Evolutionary conservation across 2,113 vertebrate species (phyloP).

Genomic region (Serinus canaria): DNA sequence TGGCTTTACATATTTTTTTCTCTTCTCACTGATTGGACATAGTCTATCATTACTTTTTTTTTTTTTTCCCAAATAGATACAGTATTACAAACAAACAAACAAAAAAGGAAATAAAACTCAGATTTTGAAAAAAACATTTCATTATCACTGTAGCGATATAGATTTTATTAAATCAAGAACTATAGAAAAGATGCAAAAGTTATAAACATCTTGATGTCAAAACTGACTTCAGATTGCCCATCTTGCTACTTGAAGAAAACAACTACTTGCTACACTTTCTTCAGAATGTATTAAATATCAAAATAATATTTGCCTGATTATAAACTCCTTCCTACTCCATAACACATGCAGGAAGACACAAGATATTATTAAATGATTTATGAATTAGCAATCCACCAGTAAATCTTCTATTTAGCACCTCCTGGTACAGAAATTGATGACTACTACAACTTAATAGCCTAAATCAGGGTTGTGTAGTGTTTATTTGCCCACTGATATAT

Average conservation of each 20-base stretch:
- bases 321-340: background rate
- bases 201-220: background rate
- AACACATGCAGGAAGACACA: background rate
- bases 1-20: background rate
- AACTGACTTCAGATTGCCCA: background rate
- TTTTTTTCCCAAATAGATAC: background rate
- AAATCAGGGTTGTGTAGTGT: background rate
- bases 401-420: background rate
- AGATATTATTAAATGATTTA: background rate
- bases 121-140: background rate
- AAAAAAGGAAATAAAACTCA: background rate
- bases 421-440: background rate
- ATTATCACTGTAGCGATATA: background rate
- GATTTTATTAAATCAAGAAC: background rate
- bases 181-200: background rate
- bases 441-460: background rate
- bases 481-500: background rate
- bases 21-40: background rate
- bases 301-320: background rate
- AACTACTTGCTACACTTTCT: background rate
- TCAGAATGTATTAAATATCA: background rate
- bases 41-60: background rate
- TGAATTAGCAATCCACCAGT: background rate
- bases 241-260: background rate
- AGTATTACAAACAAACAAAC: background rate